A percentile compares a stretch with the other conserved stretches of the same genome.
Conservation (phyloP, 2,888 invertebrate genomes). For the Nudaria mundana region DNA sequence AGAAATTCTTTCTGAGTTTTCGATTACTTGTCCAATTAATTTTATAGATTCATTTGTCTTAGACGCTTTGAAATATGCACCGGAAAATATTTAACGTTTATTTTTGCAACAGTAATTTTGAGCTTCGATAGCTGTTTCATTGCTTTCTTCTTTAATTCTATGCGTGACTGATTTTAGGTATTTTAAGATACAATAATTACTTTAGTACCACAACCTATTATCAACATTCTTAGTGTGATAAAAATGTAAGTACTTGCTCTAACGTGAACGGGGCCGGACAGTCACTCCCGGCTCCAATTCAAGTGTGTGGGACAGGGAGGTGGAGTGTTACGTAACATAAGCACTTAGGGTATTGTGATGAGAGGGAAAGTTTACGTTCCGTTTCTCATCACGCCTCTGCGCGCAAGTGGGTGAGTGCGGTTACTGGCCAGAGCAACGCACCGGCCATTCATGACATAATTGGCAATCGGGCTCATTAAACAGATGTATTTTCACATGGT, state of each 20-base stretch:
- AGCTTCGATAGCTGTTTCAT: constrained; percentile 10
- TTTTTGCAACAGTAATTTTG: constrained; percentile 27
- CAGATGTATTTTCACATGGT: constrained; percentile 57
- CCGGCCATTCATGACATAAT: constrained; percentile 76
- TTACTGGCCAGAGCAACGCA: constrained; percentile 70
- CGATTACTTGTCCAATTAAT: constrained; percentile 82
- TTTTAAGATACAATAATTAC: too few relatives aligned
- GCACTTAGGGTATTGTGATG: constrained; percentile 64
- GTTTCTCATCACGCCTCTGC: constrained; percentile 71
- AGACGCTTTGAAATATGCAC: constrained; percentile 63
- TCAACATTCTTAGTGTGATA: too few relatives aligned
- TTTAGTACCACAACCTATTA: too few relatives aligned
- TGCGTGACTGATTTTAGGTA: constrained; percentile 1
- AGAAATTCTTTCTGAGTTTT: constrained; percentile 81
- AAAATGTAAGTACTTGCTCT: constrained; percentile 27
- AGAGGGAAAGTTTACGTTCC: constrained; percentile 78
- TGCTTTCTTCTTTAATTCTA: constrained; percentile 12
- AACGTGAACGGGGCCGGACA: constrained; percentile 30
- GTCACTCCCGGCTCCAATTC: too few relatives aligned
- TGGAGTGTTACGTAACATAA: constrained; percentile 48
- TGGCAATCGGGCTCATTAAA: constrained; percentile 71
- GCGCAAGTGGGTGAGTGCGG: constrained; percentile 77
- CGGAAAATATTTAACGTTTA: constrained; percentile 36
- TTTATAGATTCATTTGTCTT: constrained; percentile 81
- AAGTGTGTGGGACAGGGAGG: constrained; percentile 46